A percentile compares a stretch with the other conserved stretches of the same genome.
Conservation (phyloP, 2,888 invertebrate species). For the Oithona nana region DNA sequence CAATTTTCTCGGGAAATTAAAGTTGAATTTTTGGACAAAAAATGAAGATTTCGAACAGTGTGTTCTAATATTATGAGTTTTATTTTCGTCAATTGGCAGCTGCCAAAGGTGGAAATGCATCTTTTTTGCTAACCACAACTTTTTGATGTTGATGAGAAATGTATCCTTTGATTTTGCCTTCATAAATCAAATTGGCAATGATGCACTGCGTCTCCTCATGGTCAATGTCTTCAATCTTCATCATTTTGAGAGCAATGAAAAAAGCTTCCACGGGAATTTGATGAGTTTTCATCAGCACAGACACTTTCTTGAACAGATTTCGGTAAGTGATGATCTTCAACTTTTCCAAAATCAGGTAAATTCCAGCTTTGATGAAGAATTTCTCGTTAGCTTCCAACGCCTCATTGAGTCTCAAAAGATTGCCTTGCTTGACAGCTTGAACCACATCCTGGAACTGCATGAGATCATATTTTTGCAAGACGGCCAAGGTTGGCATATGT, state of each 20-base stretch:
- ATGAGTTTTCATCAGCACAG: slow-evolving; percentile 37
- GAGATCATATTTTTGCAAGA: slow-evolving; percentile 73
- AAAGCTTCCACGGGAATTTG: slow-evolving; percentile 72
- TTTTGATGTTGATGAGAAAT: slow-evolving; percentile 93
- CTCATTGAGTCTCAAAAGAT: slow-evolving; percentile 58
- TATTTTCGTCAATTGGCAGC: slow-evolving; percentile 6
- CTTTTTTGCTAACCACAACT: slow-evolving; percentile 88
- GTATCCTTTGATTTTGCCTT: slow-evolving; percentile 94
- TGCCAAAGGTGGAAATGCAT: slow-evolving; percentile 64
- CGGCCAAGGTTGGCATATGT: slow-evolving; percentile 62
- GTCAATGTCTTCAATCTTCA: slow-evolving; percentile 62
- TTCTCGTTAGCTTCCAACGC: slow-evolving; percentile 67
- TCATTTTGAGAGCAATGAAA: slow-evolving; percentile 48
- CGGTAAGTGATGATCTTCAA: slow-evolving; percentile 75
- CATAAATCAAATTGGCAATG: slow-evolving; percentile 84
- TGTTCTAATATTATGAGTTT: too few relatives aligned
- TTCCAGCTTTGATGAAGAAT: slow-evolving; percentile 90
- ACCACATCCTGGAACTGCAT: slow-evolving; percentile 74
- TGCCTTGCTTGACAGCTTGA: slow-evolving; percentile 70
- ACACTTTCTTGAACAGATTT: slow-evolving; percentile 16
- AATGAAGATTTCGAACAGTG: too few relatives aligned
- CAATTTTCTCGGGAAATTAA: too few relatives aligned
- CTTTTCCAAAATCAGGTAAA: slow-evolving; percentile 90
- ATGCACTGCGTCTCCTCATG: slow-evolving; percentile 89
- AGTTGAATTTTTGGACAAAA: too few relatives aligned